A percentile compares a stretch with the other conserved stretches of the same genome.
phyloP scores from a whole-genome alignment of 2,113 vertebrate genomes.

The Callipepla squamata region DNA sequence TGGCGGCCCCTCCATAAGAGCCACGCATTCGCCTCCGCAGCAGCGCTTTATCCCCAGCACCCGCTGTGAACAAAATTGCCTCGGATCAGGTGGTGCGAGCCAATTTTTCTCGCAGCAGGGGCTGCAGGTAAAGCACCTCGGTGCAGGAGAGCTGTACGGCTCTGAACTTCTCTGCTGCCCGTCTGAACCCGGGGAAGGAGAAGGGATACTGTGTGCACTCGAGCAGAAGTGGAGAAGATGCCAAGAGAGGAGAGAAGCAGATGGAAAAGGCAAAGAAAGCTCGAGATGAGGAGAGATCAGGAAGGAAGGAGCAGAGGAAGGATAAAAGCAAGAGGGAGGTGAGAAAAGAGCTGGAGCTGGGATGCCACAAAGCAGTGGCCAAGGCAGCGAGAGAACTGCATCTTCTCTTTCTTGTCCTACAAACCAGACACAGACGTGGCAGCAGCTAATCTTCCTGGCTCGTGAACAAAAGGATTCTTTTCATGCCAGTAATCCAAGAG shows the following conservation, averaged over 20 bases:
- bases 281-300: constrained; percentile 66
- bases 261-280: constrained; percentile 68
- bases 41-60: constrained; percentile 50
- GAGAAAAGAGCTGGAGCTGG: constrained; percentile 64
- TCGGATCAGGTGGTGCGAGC: constrained; percentile 69
- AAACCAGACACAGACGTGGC: constrained; percentile 64
- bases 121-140: constrained; percentile 67
- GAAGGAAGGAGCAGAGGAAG: constrained; percentile 65
- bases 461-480: constrained; percentile 68
- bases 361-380: constrained; percentile 66
- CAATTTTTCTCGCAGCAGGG: constrained; percentile 75
- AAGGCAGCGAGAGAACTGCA: constrained; percentile 61
- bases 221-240: constrained; percentile 50
- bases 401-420: constrained; percentile 68
- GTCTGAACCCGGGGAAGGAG: constrained; percentile 49
- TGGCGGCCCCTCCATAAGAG: not conserved
- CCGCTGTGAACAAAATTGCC: constrained; percentile 73
- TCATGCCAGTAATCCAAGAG: constrained; percentile 70
- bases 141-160: constrained; percentile 22
- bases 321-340: constrained; percentile 67
- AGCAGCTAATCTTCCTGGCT: constrained; percentile 73
- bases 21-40: not conserved
- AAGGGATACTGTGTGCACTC: constrained; percentile 64
- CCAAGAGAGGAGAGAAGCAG: constrained; percentile 68
- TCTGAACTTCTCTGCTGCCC: constrained; percentile 57